phyloP scores from a whole-genome alignment of 2,113 vertebrate genomes.

The Okapia johnstoni region DNA sequence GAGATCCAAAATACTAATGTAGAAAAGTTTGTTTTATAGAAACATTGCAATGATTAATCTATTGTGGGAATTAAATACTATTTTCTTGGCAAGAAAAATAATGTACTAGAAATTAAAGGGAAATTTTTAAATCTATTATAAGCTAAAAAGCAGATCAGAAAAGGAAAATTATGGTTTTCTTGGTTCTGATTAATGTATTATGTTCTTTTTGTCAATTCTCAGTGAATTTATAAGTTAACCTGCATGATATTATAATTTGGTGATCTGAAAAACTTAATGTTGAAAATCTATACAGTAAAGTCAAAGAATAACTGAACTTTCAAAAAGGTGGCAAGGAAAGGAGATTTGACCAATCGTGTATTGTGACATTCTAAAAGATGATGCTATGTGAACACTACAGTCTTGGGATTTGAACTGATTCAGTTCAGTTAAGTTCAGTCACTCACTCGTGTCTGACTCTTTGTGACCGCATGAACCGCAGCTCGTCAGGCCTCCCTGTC shows the following conservation, averaged over 20 bases:
- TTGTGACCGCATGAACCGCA: no score
- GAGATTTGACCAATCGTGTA: neutral
- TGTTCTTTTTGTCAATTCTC: neutral
- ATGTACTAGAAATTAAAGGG: neutral
- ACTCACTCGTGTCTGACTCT: no score
- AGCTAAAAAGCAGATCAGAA: neutral
- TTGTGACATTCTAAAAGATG: neutral
- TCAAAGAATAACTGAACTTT: neutral
- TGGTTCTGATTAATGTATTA: neutral
- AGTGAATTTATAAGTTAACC: neutral
- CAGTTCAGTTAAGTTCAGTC: no score
- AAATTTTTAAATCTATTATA: neutral
- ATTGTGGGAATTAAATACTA: neutral
- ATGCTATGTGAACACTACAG: neutral
- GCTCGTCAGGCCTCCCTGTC: no score
- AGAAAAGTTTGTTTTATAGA: neutral
- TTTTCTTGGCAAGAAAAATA: neutral
- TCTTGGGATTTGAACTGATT: neutral
- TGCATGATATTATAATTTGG: neutral
- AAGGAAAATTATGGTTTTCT: neutral
- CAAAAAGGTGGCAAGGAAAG: neutral
- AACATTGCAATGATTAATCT: neutral
- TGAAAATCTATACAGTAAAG: neutral
- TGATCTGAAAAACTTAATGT: neutral
- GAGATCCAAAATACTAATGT: neutral